Conservation (phyloP, 37 sponge, comb jelly and placozoan species). For the Petrosia ficiformis region DNA sequence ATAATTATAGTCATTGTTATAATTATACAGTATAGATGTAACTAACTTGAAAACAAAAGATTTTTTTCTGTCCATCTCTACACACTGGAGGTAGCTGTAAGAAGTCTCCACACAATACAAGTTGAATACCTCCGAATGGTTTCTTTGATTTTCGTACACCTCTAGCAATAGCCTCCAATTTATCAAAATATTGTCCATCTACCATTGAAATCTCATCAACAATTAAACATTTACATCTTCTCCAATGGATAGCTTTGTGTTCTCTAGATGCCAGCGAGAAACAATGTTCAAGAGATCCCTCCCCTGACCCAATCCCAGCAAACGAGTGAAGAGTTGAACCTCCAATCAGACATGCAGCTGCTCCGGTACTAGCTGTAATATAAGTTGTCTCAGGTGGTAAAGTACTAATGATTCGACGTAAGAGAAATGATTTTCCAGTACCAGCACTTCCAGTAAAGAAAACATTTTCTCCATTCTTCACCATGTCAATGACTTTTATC, state of each 20-base stretch:
- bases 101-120: conserved; percentile 89
- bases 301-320: conserved; percentile 86
- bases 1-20: too few relatives aligned
- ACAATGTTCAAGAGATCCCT: conserved; percentile 58
- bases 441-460: conserved; percentile 94
- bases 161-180: conserved; percentile 81
- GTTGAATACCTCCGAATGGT: conserved; percentile 90
- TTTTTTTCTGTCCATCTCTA: conserved; percentile 39
- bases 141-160: conserved; percentile 43
- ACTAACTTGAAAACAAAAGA: conserved; percentile 82
- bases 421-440: conserved; percentile 85
- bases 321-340: conserved; percentile 85
- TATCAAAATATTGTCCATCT: conserved; percentile 84
- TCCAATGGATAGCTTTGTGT: conserved; percentile 56
- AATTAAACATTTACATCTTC: conserved; percentile 63
- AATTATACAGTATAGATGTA: too few relatives aligned
- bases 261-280: conserved; percentile 55
- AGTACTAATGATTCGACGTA: conserved; percentile 59
- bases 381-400: conserved; percentile 84
- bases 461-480: conserved; percentile 79
- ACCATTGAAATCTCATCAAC: conserved; percentile 92
- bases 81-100: conserved; percentile 84
- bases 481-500: conserved; percentile 49
- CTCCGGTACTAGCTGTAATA: conserved; percentile 86
- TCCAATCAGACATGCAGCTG: conserved; percentile 85